Percentiles rank a stretch among this genome's conserved stretches.
Evolutionary conservation across 2,113 vertebrate genomes (phyloP).

Genomic region (Cyanoderma ruficeps): DNA sequence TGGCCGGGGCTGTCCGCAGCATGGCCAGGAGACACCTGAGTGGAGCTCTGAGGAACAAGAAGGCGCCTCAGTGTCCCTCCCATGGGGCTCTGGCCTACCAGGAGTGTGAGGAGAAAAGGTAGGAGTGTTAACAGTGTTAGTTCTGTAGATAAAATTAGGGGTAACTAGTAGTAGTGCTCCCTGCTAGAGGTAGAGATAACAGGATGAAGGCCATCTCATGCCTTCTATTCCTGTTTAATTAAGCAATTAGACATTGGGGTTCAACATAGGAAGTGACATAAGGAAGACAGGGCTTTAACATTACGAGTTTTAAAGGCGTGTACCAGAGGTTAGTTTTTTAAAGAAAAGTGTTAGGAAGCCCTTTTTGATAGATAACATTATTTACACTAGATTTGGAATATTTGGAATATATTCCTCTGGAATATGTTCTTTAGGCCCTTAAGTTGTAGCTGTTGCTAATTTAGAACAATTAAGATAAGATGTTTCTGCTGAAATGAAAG

Average conservation of each 20-base stretch:
- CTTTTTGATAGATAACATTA: neutral
- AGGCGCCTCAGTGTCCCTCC: accelerated
- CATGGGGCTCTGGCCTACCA: neutral
- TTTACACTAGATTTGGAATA: neutral
- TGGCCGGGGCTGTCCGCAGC: neutral
- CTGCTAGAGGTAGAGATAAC: too few species aligned
- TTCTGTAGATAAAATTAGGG: neutral
- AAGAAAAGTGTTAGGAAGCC: neutral
- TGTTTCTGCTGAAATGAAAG: neutral
- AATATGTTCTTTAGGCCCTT: neutral
- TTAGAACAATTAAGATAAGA: neutral
- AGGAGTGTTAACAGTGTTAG: too few species aligned
- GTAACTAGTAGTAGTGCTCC: neutral
- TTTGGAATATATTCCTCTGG: neutral
- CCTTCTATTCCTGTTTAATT: neutral
- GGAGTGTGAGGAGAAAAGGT: accelerated
- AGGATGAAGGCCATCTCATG: neutral
- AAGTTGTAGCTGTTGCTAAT: neutral
- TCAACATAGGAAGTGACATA: neutral
- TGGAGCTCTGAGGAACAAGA: neutral
- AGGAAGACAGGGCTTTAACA: accelerated
- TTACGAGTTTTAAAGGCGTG: too few species aligned
- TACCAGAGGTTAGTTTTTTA: neutral
- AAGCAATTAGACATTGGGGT: neutral
- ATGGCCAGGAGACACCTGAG: neutral